Conservation (phyloP, 2,888 invertebrate genomes). For the Polydrusus tereticollis region DNA sequence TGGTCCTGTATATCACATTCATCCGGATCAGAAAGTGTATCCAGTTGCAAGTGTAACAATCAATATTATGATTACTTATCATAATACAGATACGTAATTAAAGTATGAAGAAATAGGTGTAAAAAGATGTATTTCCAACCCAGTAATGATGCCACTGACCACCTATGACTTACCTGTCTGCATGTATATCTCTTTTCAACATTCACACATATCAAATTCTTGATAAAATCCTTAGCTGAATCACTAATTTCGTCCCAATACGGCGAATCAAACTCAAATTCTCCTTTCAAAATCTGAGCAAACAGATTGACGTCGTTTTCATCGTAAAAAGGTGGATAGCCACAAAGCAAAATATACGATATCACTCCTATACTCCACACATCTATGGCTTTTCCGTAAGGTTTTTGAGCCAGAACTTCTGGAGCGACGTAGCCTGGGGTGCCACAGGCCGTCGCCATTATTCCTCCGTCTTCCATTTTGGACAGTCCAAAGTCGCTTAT, state of each 20-base stretch:
- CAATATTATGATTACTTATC: too few species aligned
- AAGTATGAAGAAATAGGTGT: too few species aligned
- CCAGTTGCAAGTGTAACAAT: too few species aligned
- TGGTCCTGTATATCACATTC: too few species aligned
- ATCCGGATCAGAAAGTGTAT: too few species aligned
- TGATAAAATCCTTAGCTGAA: constrained; percentile 98
- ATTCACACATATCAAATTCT: constrained; percentile 97
- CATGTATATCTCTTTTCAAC: constrained; percentile 81
- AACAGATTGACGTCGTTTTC: constrained; percentile 99
- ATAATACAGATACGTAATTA: too few species aligned
- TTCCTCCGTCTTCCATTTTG: constrained; percentile 98
- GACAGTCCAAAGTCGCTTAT: constrained; percentile 99
- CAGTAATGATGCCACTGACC: too few species aligned
- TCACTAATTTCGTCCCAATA: constrained; percentile 99
- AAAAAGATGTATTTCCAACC: too few species aligned
- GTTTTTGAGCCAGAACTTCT: constrained; percentile 93
- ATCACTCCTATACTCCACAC: constrained; percentile 99
- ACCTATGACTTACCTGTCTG: constrained; percentile 29
- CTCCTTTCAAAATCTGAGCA: constrained; percentile 98
- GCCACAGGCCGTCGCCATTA: constrained; percentile 99
- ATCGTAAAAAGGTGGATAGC: constrained; percentile 99
- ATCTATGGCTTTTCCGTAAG: constrained; percentile 99
- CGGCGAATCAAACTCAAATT: constrained; percentile 99
- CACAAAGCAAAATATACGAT: constrained; percentile 97
- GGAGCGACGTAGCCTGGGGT: constrained; percentile 92